A percentile compares a stretch with the other conserved stretches of the same genome.
phyloP scores from a whole-genome alignment of 1,140 invertebrate genomes.

The Limonius californicus region DNA sequence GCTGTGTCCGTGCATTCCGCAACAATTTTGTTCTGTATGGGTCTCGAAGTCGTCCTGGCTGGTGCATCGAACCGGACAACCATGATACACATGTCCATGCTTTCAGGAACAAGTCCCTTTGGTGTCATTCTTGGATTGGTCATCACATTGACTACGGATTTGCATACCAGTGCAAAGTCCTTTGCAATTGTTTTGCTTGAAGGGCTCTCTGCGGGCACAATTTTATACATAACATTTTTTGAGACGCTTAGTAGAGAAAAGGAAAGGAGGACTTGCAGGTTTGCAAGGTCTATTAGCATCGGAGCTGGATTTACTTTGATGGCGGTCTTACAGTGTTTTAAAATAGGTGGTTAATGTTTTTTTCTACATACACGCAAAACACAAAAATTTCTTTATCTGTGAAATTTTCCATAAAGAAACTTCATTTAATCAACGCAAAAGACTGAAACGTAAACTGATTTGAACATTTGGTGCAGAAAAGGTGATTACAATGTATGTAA shows the following conservation, averaged over 20 bases:
- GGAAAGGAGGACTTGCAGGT: slow-evolving; percentile 37
- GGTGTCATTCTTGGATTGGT: slow-evolving; percentile 62
- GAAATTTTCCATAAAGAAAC: no score
- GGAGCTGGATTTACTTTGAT: slow-evolving; percentile 43
- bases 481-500: no score
- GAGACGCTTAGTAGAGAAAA: slow-evolving; percentile 46
- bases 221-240: slow-evolving; percentile 46
- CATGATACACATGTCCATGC: slow-evolving; percentile 56
- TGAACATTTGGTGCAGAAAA: no score
- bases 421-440: no score
- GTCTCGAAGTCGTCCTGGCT: slow-evolving; percentile 64
- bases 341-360: no score
- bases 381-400: no score
- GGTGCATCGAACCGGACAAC: slow-evolving; percentile 56
- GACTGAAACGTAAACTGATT: no score
- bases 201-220: slow-evolving; percentile 45
- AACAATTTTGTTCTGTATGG: slow-evolving; percentile 68
- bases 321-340: slow-evolving; percentile 32
- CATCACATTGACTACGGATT: slow-evolving; percentile 35
- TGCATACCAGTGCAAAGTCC: slow-evolving; percentile 40
- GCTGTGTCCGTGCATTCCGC: slow-evolving; percentile 74
- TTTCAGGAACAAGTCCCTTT: slow-evolving; percentile 67
- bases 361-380: no score
- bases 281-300: slow-evolving; percentile 39
- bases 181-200: slow-evolving; percentile 40